Percentiles rank a stretch among this genome's conserved stretches.
phyloP scores from a whole-genome alignment of 2,888 invertebrate genomes.

The Drosophila subsilvestris region DNA sequence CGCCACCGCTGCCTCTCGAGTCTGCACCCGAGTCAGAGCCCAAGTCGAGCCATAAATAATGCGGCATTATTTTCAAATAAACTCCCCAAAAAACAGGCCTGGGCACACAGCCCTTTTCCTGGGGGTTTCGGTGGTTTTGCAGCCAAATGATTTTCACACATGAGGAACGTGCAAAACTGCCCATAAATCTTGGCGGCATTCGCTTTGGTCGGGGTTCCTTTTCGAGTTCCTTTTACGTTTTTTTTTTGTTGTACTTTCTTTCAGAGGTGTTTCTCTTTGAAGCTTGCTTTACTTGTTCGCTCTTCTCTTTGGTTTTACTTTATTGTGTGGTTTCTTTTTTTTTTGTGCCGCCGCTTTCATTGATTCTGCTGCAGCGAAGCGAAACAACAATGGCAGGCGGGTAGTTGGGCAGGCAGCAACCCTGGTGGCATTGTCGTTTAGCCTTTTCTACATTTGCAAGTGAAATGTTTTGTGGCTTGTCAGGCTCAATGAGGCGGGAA shows the following conservation, averaged over 20 bases:
- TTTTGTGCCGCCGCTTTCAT: slow-evolving; percentile 52
- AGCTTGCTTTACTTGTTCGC: slow-evolving; percentile 21
- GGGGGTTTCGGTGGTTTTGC: slow-evolving; percentile 29
- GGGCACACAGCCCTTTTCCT: background rate
- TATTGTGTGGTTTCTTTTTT: slow-evolving; percentile 17
- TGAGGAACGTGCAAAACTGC: slow-evolving; percentile 75
- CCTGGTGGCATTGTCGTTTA: slow-evolving; percentile 55
- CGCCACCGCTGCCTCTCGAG: background rate
- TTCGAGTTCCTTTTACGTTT: slow-evolving; percentile 20
- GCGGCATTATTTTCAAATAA: slow-evolving; percentile 80
- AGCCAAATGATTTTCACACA: slow-evolving; percentile 78
- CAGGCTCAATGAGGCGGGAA: slow-evolving; percentile 47
- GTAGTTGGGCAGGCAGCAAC: slow-evolving; percentile 32
- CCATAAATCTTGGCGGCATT: slow-evolving; percentile 68
- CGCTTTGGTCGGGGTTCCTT: slow-evolving; percentile 14
- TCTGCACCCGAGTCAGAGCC: slow-evolving; percentile 36
- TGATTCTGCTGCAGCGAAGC: slow-evolving; percentile 66
- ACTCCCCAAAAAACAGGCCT: slow-evolving; percentile 52
- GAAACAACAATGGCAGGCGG: slow-evolving; percentile 49
- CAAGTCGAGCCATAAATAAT: slow-evolving; percentile 72
- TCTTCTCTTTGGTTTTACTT: slow-evolving; percentile 19
- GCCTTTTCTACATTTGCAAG: slow-evolving; percentile 71
- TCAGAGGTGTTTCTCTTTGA: slow-evolving; percentile 31
- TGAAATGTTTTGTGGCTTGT: slow-evolving; percentile 69
- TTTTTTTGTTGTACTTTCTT: slow-evolving; percentile 15